A percentile compares a stretch with the other conserved stretches of the same genome.
Evolutionary conservation across 1,140 invertebrate genomes (phyloP).

Genomic region (Papilio polytes): DNA sequence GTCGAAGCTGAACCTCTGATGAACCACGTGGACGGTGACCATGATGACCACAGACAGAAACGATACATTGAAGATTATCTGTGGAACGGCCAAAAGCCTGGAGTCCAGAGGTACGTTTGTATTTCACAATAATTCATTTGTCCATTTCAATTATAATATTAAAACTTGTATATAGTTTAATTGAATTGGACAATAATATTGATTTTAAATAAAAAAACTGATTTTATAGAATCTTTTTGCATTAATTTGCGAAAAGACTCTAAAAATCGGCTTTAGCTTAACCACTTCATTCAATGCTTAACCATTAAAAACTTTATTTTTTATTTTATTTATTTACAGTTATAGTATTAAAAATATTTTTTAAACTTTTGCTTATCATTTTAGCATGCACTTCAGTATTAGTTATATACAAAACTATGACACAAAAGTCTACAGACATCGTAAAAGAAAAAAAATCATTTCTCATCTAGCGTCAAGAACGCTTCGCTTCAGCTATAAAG

Average conservation of each 20-base stretch:
- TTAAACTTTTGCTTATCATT: constrained; percentile 46
- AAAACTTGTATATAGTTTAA: constrained; percentile 4
- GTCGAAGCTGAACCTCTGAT: constrained; percentile 91
- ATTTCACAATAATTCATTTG: neutral
- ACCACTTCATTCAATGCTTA: constrained; percentile 64
- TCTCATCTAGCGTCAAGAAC: constrained; percentile 46
- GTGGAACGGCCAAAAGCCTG: constrained; percentile 79
- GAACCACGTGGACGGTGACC: constrained; percentile 86
- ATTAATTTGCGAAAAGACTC: constrained; percentile 56
- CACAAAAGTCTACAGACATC: neutral
- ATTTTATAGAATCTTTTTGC: constrained; percentile 46
- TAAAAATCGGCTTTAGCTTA: constrained; percentile 64
- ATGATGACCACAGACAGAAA: constrained; percentile 83
- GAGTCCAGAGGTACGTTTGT: constrained; percentile 69
- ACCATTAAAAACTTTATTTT: constrained; percentile 51
- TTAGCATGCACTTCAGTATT: constrained; percentile 54
- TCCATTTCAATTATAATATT: constrained; percentile 30
- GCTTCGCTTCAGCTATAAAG: constrained; percentile 75
- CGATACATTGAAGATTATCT: constrained; percentile 84
- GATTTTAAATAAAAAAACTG: constrained; percentile 8
- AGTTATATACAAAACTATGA: constrained; percentile 41
- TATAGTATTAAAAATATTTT: constrained; percentile 59
- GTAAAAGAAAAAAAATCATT: constrained; percentile 4
- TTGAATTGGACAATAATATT: constrained; percentile 33
- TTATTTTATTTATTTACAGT: constrained; percentile 59